phyloP scores from a whole-genome alignment of 1,140 invertebrate genomes.

The Lasioglossum baleicum region DNA sequence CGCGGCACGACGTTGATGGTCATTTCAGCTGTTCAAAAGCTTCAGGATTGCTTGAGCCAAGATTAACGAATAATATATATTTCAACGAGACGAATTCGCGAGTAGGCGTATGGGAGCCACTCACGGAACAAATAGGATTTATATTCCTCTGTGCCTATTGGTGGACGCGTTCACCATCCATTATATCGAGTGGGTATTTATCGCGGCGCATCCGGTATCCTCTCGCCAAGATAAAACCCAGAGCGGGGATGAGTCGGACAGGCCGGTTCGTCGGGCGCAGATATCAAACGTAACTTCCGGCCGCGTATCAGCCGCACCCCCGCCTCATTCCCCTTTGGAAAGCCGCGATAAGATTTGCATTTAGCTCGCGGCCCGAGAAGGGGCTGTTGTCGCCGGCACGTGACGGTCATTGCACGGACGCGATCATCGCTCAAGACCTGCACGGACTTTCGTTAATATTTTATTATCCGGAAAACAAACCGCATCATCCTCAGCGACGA shows the following conservation, averaged over 20 bases:
- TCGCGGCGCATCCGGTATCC: slow-evolving; percentile 53
- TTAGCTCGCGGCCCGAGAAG: slow-evolving; percentile 33
- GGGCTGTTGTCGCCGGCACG: slow-evolving; percentile 18
- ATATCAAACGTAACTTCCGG: slow-evolving; percentile 61
- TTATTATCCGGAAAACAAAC: too few species aligned
- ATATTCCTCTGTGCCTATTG: slow-evolving; percentile 42
- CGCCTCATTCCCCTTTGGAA: slow-evolving; percentile 40
- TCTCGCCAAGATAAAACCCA: slow-evolving; percentile 59
- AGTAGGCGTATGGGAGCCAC: slow-evolving; percentile 33
- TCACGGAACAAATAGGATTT: slow-evolving; percentile 59
- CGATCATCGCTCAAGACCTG: neutral
- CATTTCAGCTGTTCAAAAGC: too few species aligned
- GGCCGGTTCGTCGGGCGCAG: slow-evolving; percentile 37
- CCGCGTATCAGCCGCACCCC: slow-evolving; percentile 30
- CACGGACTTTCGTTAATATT: neutral
- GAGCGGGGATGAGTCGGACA: slow-evolving; percentile 30
- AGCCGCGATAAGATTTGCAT: slow-evolving; percentile 57
- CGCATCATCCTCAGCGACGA: too few species aligned
- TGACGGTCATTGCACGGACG: slow-evolving; percentile 13
- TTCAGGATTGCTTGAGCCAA: slow-evolving; percentile 8
- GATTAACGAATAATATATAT: slow-evolving; percentile 59
- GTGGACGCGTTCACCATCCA: slow-evolving; percentile 49
- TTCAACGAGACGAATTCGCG: slow-evolving; percentile 47
- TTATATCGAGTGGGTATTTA: slow-evolving; percentile 64
- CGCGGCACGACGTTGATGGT: too few species aligned